Percentiles rank a stretch among this genome's conserved stretches.
These are phyloP conservation scores for Ephialtes manifestator DNA, from an alignment of 2,888 invertebrate species.

Conservation along the genomic window DNA sequence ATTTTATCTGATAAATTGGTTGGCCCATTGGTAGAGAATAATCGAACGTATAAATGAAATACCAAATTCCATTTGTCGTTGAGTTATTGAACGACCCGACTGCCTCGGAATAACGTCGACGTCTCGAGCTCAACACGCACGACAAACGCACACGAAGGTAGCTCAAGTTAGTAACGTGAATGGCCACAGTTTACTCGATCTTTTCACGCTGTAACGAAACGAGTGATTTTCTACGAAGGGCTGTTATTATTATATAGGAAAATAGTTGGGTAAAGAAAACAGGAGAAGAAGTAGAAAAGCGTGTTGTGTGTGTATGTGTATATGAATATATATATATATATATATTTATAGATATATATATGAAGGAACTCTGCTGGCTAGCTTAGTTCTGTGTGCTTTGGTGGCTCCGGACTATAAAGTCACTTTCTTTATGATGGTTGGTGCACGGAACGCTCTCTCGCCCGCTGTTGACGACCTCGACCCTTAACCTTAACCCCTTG, in stretches of 20 bases:
- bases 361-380: not conserved
- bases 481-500: slow-evolving; percentile 56
- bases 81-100: not conserved
- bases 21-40: not conserved
- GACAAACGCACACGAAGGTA: not conserved
- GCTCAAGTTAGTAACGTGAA: not conserved
- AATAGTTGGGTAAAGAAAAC: not conserved
- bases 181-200: not conserved
- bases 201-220: slow-evolving; percentile 6
- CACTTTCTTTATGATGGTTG: slow-evolving; percentile 45
- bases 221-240: not conserved
- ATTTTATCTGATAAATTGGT: not conserved
- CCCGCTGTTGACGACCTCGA: slow-evolving; percentile 50
- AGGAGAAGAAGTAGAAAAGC: not conserved
- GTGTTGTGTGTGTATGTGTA: not conserved
- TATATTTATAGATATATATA: not conserved
- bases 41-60: not conserved
- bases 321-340: no score
- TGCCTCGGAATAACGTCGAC: not conserved
- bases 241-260: slow-evolving; percentile 5
- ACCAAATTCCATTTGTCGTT: not conserved
- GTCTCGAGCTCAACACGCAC: not conserved
- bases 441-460: slow-evolving; percentile 40
- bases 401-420: slow-evolving; percentile 22
- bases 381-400: slow-evolving; percentile 10